Evolutionary conservation across 53 echinoderm and acorn worm species (phyloP), one percentile per base, ranked within the genome.

Genomic region (Antedon mediterranea): DNA sequence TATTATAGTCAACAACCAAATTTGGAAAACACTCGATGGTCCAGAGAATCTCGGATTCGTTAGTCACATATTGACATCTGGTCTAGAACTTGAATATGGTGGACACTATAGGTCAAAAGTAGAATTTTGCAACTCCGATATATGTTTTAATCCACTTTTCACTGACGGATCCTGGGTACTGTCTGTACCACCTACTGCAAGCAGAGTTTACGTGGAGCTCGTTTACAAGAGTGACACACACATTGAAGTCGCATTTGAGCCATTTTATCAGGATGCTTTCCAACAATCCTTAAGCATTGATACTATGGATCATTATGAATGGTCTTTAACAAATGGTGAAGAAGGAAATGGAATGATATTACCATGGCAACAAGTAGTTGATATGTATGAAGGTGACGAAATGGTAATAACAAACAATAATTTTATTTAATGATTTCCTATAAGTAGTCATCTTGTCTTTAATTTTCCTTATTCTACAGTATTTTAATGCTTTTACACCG

Each of bases 141-240:
- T 82, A n/a, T 86, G 86, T 72, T 86, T 86, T 31, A 14, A 77
- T 34, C 83, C 86, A 14, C 71, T 86, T 8, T 30, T 23, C n/a
- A 78, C 44, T 32, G 76, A 86, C 75, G 86, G 86, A 57, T 86
- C 82, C 73, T 74, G 74, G 79, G 86, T 86, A 15, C 14, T 77
- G 14, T 76, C 81, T 7, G 34, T 73, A 26, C 81, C 81, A 23
- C 81, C 85, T 29, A 43, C 32, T 8, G 78, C 33, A 6, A 75
- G 76, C 28, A 31, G 72, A 0, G 70, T 85, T 11, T 41, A 31
- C 1, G 30, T 72, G 0, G 32, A 30, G 4, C 72, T 41, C 4
- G 31, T 77, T 29, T 32, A n/a, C 0, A 15, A 31, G 29, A 29
- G 33, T 23, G 75, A 15, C 32, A 79, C 72, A 33, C 20, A 31